Base-by-base conservation (phyloP, 2,113 vertebrate species). In the Ictalurus furcatus region DNA sequence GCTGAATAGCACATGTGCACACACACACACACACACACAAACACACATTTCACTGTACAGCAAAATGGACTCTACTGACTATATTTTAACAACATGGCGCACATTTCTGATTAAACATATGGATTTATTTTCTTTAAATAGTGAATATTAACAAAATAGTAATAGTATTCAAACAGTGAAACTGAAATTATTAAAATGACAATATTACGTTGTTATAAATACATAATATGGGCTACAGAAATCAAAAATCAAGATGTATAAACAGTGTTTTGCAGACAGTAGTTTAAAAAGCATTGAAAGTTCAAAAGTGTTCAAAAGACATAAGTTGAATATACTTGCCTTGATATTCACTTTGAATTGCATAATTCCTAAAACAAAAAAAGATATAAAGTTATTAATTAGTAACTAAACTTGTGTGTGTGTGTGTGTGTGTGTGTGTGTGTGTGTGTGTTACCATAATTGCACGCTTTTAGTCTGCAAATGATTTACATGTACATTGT, bases 401-500 rank as follows among this genome's bases (percentile, higher is more conserved):
- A 48, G 6, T 48, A 23, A 23, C 59, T 23, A 61, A 61, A 61
- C 7, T 21, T 61, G 44, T 44, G 6, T 44, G 40, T 40, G 40
- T 40, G 40, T 40, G 40, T 40, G 40, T 40, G 40, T 40, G 40
- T 40, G 40, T 40, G 40, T 40, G 40, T 44, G 40, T 44, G 40
- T 44, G 40, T 48, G 48, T 48, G 48, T 56, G 56, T 61, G 44
- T 84, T 81, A 56, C 28, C 23, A 37, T 23, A 85, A 58, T 58
- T 58, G 30, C 84, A 34, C 54, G 25, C 28, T 90, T 88, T 91
- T 91, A 89, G 76, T 87, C 40, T 85, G 94, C 95, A 94, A 96
- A 96, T 96, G 92, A 95, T 96, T 95, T 52, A 95, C 93, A 61
- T 58, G 85, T 59, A 87, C 9, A 83, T 89, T 89, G 61, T 76